A percentile compares a stretch with the other conserved stretches of the same genome.
phyloP scores from a whole-genome alignment of 2,888 invertebrate genomes.

The Parelbella ahira region DNA sequence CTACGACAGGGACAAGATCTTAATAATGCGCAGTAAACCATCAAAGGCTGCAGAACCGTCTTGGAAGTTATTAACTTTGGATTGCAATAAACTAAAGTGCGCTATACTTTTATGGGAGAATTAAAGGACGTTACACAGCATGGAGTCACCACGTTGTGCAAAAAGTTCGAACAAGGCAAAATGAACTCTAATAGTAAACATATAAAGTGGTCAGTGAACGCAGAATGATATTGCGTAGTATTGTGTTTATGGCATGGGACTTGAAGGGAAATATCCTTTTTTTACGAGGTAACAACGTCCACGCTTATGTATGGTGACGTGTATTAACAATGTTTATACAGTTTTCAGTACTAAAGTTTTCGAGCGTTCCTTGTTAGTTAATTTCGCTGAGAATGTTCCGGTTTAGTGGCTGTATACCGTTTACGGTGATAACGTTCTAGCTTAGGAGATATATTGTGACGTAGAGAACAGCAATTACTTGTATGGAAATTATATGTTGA shows the following conservation, averaged over 20 bases:
- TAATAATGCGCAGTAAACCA: slow-evolving; percentile 36
- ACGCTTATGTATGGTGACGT: slow-evolving; percentile 61
- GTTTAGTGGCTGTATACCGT: too few relatives aligned
- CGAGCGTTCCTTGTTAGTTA: slow-evolving; percentile 1
- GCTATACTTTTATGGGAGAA: slow-evolving; percentile 70
- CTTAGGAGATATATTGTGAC: too few relatives aligned
- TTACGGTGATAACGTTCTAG: too few relatives aligned
- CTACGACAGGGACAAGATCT: slow-evolving; percentile 31
- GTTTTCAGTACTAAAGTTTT: slow-evolving; percentile 27
- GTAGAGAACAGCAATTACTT: too few relatives aligned
- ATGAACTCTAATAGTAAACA: slow-evolving; percentile 25
- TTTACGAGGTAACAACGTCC: slow-evolving; percentile 73
- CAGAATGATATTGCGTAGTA: slow-evolving; percentile 37
- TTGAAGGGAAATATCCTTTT: slow-evolving; percentile 73
- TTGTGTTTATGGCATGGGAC: slow-evolving; percentile 68
- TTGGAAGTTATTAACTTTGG: slow-evolving; percentile 68
- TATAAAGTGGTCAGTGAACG: slow-evolving; percentile 33
- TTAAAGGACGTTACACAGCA: slow-evolving; percentile 58
- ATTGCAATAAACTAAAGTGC: slow-evolving; percentile 74
- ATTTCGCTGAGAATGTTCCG: too few relatives aligned
- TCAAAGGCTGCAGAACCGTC: slow-evolving; percentile 40
- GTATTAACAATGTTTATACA: slow-evolving; percentile 68
- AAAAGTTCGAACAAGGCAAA: slow-evolving; percentile 7
- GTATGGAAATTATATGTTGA: too few relatives aligned
- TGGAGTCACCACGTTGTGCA: slow-evolving; percentile 14